phyloP scores from a whole-genome alignment of 2,888 invertebrate genomes.

The Folsomia manolachei region DNA sequence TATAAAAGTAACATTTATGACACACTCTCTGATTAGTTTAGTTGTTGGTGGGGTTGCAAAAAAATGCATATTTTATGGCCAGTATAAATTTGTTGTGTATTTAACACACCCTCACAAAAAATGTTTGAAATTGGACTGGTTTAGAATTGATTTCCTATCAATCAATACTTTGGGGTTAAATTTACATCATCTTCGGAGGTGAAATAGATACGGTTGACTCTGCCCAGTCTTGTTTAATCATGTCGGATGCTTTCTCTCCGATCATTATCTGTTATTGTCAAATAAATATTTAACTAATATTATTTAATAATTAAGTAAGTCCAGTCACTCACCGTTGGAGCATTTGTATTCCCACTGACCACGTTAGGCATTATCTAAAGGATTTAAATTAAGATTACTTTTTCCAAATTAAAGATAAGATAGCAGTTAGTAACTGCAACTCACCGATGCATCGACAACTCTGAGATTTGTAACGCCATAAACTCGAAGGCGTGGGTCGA shows the following conservation, averaged over 20 bases:
- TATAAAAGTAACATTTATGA: too few species aligned
- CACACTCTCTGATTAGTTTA: neutral
- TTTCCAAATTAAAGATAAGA: too few species aligned
- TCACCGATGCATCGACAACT: conserved; percentile 59
- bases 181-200: conserved; percentile 18
- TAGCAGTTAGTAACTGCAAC: too few species aligned
- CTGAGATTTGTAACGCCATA: conserved; percentile 53
- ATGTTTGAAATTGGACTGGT: neutral
- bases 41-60: neutral
- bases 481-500: conserved; percentile 67
- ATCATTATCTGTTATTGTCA: conserved; percentile 54
- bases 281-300: neutral
- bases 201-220: conserved; percentile 17
- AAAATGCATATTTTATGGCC: conserved; percentile 4
- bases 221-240: conserved; percentile 63
- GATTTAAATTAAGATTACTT: too few species aligned
- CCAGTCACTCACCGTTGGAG: conserved; percentile 60
- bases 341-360: conserved; percentile 72
- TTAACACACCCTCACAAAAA: neutral
- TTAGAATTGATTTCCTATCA: neutral
- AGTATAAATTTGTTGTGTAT: neutral
- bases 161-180: neutral
- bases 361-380: conserved; percentile 75
- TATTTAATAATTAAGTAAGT: too few species aligned
- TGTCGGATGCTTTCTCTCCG: conserved; percentile 72